Evolutionary conservation across 37 sponge, comb jelly and placozoan species (phyloP).

Genomic region (Eunapius fragilis): DNA sequence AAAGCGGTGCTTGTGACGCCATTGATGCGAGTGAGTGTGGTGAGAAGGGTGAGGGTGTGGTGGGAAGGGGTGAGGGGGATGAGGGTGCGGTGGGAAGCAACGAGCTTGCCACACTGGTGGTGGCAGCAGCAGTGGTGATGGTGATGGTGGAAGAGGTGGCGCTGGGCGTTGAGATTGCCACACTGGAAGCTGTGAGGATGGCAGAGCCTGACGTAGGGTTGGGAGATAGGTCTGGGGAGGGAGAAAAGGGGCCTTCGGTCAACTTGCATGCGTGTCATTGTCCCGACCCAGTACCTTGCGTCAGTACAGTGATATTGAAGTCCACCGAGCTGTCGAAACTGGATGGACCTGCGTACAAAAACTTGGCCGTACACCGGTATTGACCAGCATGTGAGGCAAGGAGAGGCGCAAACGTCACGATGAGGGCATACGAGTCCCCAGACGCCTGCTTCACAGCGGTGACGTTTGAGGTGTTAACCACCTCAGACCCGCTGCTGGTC

Average conservation of each 20-base stretch:
- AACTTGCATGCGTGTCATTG: background rate
- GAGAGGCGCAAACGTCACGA: background rate
- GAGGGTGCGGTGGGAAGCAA: no score
- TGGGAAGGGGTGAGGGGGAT: background rate
- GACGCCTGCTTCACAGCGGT: background rate
- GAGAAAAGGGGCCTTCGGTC: background rate
- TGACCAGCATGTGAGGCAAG: background rate
- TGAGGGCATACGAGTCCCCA: background rate
- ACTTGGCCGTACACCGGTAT: background rate
- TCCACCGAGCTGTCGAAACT: background rate
- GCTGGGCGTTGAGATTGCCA: background rate
- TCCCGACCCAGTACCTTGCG: background rate
- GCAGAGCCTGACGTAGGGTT: background rate
- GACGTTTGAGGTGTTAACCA: background rate
- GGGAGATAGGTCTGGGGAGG: background rate
- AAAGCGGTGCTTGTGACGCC: no score
- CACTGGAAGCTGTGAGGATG: background rate
- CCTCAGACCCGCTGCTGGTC: background rate
- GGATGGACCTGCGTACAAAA: background rate
- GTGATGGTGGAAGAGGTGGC: background rate
- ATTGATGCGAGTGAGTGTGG: no score
- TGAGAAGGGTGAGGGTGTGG: background rate
- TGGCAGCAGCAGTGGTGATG: background rate
- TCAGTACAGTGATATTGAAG: background rate
- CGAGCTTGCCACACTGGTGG: no score